Evolutionary conservation across 2,797 vertebrate species (phyloP), one percentile per base, ranked within the genome.

Genomic region (Cirrhinus mrigala): DNA sequence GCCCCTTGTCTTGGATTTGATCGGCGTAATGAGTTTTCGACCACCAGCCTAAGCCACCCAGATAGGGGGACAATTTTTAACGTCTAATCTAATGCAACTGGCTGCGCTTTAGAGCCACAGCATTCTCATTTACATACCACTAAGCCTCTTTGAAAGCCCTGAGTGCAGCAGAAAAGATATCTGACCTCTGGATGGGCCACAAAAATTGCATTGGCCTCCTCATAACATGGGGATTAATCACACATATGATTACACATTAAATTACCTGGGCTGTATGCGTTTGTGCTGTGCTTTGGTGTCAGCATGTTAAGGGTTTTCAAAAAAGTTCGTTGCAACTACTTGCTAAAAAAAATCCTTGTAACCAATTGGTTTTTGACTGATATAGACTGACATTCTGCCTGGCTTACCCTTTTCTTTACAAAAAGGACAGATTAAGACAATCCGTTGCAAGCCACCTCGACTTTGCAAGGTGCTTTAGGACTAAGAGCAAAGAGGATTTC

Each of bases 401-500:
- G 93, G 92, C 91, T 95, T 94, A 95, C 91, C 90, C 85, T 92
- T 94, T 95, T 94, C 92, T 92, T 92, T 92, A 91, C 91, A 92
- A 87, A 93, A 93, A 93, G 89, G 92, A 93, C 94, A 95, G 93
- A 94, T 95, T 93, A 95, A 94, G 91, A 94, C 90, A 94, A 95
- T 96, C 96, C 93, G 89, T 94, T 93, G 90, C 89, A 90, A 94
- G 93, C 94, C 91, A 94, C 91, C 93, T 92, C 93, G 90, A 91
- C 92, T 95, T 91, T 91, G 88, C 91, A 89, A 95, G 92, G 94
- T 95, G 92, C 95, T 96, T 96, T 96, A 93, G 91, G 91, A 94
- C 91, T 90, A 89, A 93, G 95, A 96, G 95, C 93, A 96, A 95
- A 95, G 95, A 95, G 92, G 96, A 96, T 96, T 93, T 90, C 91